Conservation (phyloP, 2,797 vertebrate genomes). For the Echiichthys vipera region DNA sequence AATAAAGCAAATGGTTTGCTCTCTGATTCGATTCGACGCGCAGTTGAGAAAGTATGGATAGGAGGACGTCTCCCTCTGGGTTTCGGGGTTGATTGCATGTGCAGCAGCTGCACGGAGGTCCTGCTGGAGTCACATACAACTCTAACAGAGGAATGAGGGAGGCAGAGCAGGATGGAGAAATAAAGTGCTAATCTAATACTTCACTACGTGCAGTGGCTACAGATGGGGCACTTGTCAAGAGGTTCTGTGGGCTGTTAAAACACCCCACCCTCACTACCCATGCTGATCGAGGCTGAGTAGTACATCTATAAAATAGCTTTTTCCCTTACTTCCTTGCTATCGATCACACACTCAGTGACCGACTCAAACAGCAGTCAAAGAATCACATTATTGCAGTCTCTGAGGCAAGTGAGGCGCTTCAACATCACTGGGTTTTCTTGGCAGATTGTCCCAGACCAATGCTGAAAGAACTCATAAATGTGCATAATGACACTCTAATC, state of each 20-base stretch:
- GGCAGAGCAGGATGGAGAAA: slow-evolving; percentile 36
- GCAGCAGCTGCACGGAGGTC: slow-evolving; percentile 29
- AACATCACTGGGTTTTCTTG: not conserved
- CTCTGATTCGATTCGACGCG: not conserved
- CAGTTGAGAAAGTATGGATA: slow-evolving; percentile 31
- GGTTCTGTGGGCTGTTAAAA: slow-evolving; percentile 36
- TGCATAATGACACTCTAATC: not conserved
- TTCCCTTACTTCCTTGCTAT: slow-evolving; percentile 20
- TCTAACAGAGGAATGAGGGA: slow-evolving; percentile 24
- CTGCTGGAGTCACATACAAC: slow-evolving; percentile 28
- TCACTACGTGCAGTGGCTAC: slow-evolving; percentile 41
- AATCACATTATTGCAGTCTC: not conserved
- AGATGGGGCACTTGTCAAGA: slow-evolving; percentile 53
- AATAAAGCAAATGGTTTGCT: slow-evolving; percentile 15
- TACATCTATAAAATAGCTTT: slow-evolving; percentile 31
- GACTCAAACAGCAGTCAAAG: slow-evolving; percentile 22
- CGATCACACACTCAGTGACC: slow-evolving; percentile 13
- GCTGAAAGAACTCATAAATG: no score
- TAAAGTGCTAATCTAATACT: slow-evolving; percentile 62
- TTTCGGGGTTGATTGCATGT: slow-evolving; percentile 25
- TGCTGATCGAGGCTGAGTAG: slow-evolving; percentile 27
- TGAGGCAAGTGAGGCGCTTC: not conserved
- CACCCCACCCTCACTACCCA: slow-evolving; percentile 9
- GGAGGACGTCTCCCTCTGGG: slow-evolving; percentile 22
- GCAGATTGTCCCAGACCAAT: not conserved